A percentile compares a stretch with the other conserved stretches of the same genome.
Evolutionary conservation across 2,797 vertebrate species (phyloP).

Genomic region (Decapterus maruadsi): DNA sequence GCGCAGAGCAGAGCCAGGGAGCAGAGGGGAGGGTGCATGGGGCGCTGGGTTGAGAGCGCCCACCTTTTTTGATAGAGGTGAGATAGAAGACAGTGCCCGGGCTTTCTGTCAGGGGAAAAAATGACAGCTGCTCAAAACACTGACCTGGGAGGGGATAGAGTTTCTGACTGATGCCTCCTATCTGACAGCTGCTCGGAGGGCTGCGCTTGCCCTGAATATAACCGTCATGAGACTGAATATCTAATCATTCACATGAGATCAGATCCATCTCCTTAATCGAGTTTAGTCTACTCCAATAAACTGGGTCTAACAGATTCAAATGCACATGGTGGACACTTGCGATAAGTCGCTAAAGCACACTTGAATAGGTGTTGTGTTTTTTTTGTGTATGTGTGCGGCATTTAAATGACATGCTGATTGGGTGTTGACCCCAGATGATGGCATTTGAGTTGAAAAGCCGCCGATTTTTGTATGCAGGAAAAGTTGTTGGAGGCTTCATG

Average conservation of each 20-base stretch:
- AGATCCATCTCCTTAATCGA: slow-evolving; percentile 20
- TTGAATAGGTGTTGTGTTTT: slow-evolving; percentile 36
- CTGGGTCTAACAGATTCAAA: slow-evolving; percentile 10
- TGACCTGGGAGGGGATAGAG: slow-evolving; percentile 46
- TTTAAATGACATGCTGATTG: slow-evolving; percentile 42
- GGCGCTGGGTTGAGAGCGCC: neutral
- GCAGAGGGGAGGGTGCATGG: neutral
- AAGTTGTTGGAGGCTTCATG: slow-evolving; percentile 58
- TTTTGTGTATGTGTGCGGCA: neutral
- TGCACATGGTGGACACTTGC: neutral
- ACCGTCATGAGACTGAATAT: slow-evolving; percentile 50
- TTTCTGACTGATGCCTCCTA: slow-evolving; percentile 53
- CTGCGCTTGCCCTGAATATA: slow-evolving; percentile 48
- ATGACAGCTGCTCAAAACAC: slow-evolving; percentile 67
- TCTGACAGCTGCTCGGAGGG: slow-evolving; percentile 60
- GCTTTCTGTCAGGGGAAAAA: slow-evolving; percentile 39
- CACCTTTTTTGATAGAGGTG: slow-evolving; percentile 53
- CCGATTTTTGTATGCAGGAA: slow-evolving; percentile 65
- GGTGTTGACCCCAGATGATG: slow-evolving; percentile 53
- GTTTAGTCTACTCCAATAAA: slow-evolving; percentile 21
- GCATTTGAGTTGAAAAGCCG: slow-evolving; percentile 66
- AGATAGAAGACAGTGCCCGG: slow-evolving; percentile 48
- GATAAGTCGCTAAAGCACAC: slow-evolving; percentile 10
- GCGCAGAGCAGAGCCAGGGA: neutral
- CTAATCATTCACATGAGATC: slow-evolving; percentile 47